Evolutionary conservation across 2,113 vertebrate genomes (phyloP).

Genomic region (Dasyurus viverrinus): DNA sequence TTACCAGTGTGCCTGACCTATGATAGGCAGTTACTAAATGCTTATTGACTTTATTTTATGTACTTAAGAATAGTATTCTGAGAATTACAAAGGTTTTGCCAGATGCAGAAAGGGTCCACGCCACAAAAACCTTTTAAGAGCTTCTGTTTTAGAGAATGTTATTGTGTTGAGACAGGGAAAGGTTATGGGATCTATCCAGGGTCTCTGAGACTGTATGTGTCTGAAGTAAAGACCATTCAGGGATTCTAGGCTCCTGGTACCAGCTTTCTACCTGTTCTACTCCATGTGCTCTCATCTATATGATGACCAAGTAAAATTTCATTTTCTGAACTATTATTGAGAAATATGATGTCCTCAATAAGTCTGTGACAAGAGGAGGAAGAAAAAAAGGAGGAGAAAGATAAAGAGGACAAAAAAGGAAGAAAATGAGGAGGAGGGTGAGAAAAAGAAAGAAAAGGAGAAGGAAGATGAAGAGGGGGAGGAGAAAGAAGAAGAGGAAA

Average conservation of each 20-base stretch:
- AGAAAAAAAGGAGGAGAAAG: too few relatives aligned
- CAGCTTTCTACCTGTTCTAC: not conserved
- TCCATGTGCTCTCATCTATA: not conserved
- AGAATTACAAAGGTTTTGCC: not conserved
- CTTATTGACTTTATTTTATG: not conserved
- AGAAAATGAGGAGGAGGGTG: too few relatives aligned
- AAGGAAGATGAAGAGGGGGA: too few relatives aligned
- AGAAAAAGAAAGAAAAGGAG: too few relatives aligned
- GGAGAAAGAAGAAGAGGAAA: too few relatives aligned
- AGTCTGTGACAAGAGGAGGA: not conserved
- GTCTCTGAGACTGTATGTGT: not conserved
- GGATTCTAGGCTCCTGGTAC: not conserved
- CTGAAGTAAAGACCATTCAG: not conserved
- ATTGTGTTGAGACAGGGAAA: not conserved
- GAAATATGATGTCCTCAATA: not conserved
- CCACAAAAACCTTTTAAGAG: not conserved
- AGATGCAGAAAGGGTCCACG: not conserved
- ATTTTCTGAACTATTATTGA: not conserved
- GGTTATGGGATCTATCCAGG: not conserved
- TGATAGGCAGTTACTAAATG: not conserved
- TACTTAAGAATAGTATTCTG: not conserved
- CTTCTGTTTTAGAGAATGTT: not conserved
- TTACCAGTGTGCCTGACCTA: not conserved
- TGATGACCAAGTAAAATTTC: not conserved
- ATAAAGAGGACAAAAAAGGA: too few relatives aligned